Evolutionary conservation across 1,140 invertebrate species (phyloP), one percentile per base, ranked within the genome.

Genomic region (Drosophila teissieri): DNA sequence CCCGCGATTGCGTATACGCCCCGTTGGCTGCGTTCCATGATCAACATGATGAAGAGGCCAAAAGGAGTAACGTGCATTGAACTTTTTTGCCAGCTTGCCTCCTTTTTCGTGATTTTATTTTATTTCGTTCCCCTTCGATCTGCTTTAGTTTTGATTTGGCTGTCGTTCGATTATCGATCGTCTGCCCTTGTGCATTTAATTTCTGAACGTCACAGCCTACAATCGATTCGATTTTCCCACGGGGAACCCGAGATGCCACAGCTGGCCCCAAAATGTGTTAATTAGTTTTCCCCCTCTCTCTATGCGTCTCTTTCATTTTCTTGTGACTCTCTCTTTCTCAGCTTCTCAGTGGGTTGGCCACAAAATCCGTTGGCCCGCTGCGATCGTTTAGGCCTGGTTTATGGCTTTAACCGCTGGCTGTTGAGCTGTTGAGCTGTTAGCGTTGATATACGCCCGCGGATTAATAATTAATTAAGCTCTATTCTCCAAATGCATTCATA

Each of bases 1-100:
- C 75, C 63, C 57, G 81, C 83, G 84, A 89, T 88, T 89, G 80
- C 84, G 84, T 89, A 88, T 88, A 88, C 84, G 84, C 84, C 84
- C 84, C 84, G 64, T 88, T 88, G 49, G 49, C 49, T 51, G 49
- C 48, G 27, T 17, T 34, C 27, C 10, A 51, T 6, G 27, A 48
- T 54, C 55, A 69, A 39, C 44, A 31, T 17, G 61, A 55, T 45
- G 61, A 55, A 39, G 67, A 44, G 31, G 68, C 51, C 15, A 53
- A 27, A 62, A 24, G 70, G 40, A 53, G 70, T 15, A 69, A 73
- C 80, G 83, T 80, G 65, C 84, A 89, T 88, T 88, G 84, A 88
- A 88, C 84, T 78, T 64, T 17, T 44, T 54, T 60, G 45, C n/a
- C 60, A 19, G 39, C 31, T 52, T 19, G 44, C 48, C 22, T 24